These are phyloP conservation scores for Drosophila gunungcola DNA, from an alignment of 1,140 invertebrate species.

Conservation along the genomic window DNA sequence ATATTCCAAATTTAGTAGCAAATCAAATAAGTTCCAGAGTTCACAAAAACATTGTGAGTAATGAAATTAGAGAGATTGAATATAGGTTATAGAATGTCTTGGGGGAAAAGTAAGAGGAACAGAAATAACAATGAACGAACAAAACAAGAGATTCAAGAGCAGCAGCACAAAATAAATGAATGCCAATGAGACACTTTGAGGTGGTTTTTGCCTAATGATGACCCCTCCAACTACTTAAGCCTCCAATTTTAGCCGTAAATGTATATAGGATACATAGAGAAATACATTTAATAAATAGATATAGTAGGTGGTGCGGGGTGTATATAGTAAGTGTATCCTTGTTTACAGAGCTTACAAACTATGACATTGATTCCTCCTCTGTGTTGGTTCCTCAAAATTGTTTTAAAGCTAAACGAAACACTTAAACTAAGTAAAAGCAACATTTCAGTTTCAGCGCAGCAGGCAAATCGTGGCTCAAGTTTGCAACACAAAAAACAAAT, in stretches of 20 bases:
- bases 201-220: slow-evolving; percentile 27
- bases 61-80: slow-evolving; percentile 26
- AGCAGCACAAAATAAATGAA: slow-evolving; percentile 68
- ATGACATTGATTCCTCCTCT: slow-evolving; percentile 37
- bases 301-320: not conserved
- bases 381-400: slow-evolving; percentile 57
- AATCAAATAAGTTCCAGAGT: not conserved
- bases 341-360: slow-evolving; percentile 53
- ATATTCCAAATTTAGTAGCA: slow-evolving; percentile 10
- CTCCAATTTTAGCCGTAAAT: slow-evolving; percentile 16
- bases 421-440: slow-evolving; percentile 49
- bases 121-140: slow-evolving; percentile 32
- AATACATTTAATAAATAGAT: not conserved
- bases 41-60: slow-evolving; percentile 9
- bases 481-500: slow-evolving; percentile 37
- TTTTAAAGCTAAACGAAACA: slow-evolving; percentile 65
- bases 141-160: slow-evolving; percentile 23
- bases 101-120: slow-evolving; percentile 26
- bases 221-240: slow-evolving; percentile 36
- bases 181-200: slow-evolving; percentile 76
- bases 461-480: slow-evolving; percentile 71
- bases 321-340: slow-evolving; percentile 19
- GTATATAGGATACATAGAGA: slow-evolving; percentile 8
- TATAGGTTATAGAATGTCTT: slow-evolving; percentile 33
- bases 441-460: slow-evolving; percentile 49